Evolutionary conservation across 1,140 invertebrate genomes (phyloP).

Genomic region (Bombus sibiricus): DNA sequence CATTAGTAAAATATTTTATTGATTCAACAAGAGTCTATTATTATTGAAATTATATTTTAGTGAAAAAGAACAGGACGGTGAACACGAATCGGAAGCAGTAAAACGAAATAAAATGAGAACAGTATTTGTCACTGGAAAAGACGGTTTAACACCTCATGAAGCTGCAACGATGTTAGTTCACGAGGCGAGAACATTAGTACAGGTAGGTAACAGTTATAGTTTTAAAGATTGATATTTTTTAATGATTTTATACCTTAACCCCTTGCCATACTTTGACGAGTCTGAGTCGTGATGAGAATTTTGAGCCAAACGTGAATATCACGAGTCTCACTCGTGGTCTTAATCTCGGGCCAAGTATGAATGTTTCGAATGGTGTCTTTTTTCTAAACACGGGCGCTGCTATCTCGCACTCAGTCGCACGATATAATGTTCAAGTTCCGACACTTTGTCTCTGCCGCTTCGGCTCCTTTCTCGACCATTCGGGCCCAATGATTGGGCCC

Average conservation of each 20-base stretch:
- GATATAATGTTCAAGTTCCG: too few species aligned
- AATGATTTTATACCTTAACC: conserved; percentile 62
- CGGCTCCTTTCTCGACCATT: too few species aligned
- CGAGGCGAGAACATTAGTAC: conserved; percentile 88
- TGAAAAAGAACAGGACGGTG: conserved; percentile 88
- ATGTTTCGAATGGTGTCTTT: too few species aligned
- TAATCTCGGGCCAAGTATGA: too few species aligned
- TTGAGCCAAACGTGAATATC: too few species aligned
- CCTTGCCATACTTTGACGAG: too few species aligned
- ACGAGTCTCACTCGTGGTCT: too few species aligned
- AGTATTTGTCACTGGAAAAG: conserved; percentile 92
- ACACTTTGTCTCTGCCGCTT: too few species aligned
- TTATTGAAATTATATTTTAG: conserved; percentile 74
- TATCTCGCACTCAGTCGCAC: too few species aligned
- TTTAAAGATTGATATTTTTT: conserved; percentile 71
- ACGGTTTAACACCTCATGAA: conserved; percentile 91
- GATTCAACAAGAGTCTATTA: not conserved
- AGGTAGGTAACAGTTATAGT: conserved; percentile 79
- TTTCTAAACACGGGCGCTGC: too few species aligned
- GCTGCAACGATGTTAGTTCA: conserved; percentile 91
- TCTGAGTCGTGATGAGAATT: too few species aligned
- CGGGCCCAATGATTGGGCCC: too few species aligned
- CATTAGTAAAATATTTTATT: conserved; percentile 13
- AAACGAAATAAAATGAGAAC: conserved; percentile 87
- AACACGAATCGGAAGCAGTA: conserved; percentile 86